A percentile compares a stretch with the other conserved stretches of the same genome.
Evolutionary conservation across 2,888 invertebrate genomes (phyloP).

Genomic region (Tuberolachnus salignus): DNA sequence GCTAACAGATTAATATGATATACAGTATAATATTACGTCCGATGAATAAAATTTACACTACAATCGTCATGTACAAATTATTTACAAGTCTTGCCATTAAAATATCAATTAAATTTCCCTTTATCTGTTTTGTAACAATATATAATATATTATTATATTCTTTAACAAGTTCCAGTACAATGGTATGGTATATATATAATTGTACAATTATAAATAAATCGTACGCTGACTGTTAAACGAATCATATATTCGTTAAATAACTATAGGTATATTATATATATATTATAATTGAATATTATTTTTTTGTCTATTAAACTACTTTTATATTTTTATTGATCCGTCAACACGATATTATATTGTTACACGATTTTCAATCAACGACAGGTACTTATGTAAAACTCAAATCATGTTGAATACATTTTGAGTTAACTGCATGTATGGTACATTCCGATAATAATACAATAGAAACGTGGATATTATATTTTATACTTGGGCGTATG

Average conservation of each 20-base stretch:
- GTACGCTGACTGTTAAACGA: conserved; percentile 12
- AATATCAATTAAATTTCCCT: conserved; percentile 38
- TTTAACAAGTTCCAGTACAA: background rate
- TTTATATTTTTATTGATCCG: too few relatives aligned
- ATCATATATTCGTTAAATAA: conserved; percentile 9
- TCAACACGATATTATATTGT: too few relatives aligned
- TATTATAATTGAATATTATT: too few relatives aligned
- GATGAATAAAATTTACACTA: conserved; percentile 11
- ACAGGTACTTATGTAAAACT: too few relatives aligned
- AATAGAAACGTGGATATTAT: too few relatives aligned
- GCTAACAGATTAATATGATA: background rate
- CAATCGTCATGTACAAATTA: background rate
- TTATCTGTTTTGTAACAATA: conserved; percentile 4
- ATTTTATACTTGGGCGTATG: too few relatives aligned
- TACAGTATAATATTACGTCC: background rate
- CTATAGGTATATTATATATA: background rate
- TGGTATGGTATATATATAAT: background rate
- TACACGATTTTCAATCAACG: too few relatives aligned
- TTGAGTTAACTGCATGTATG: too few relatives aligned
- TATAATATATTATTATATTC: background rate
- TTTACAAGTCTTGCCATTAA: conserved; percentile 12
- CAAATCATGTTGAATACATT: too few relatives aligned
- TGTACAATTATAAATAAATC: conserved; percentile 11
- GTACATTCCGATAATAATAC: too few relatives aligned
- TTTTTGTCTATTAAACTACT: too few relatives aligned